Base-by-base conservation (phyloP, 2,113 vertebrate species). In the Xyrauchen texanus region DNA sequence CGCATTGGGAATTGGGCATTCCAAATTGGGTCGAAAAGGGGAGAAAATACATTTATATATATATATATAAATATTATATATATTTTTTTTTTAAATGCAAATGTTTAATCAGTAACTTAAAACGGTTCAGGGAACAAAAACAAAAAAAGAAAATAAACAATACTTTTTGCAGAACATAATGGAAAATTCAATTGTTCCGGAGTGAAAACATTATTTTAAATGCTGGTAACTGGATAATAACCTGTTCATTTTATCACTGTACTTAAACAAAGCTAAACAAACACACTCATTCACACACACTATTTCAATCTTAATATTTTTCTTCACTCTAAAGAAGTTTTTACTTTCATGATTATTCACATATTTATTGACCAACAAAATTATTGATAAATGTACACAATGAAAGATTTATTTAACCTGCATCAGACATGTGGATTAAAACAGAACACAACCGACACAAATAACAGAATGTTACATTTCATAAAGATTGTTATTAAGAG, bases 361-460 rank as follows among this genome's bases (percentile, higher is more conserved):
- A n/a, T 55, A 71, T 57, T 45, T 51, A 57, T 58, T 21, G 68
- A 71, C 13, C 34, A 53, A 55, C 8, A n/a, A 8, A 44, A 58
- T 34, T 42, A 45, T 15, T 58, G 53, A 8, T 58, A 47, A 15
- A 58, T 57, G 68, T 21, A 12, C 6, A 0, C 8, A 11, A 58
- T 58, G 53, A 55, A 55, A 9, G 51, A 71, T 55, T 71, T 34
- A 58, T 45, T 71, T 71, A 57, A 71, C 68, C 68, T 58, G 34
- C 68, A 45, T 9, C 21, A 45, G 68, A 71, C 68, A 52, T 58
- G 68, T 58, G 53, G 9, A 71, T 71, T 34, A 44, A 53, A 69
- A 55, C 21, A 58, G 4, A 8, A 69, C 68, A 53, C 49, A 0
- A 10, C 44, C 11, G 21, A 64, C 16, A 34, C 9, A 12, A 53